phyloP scores from a whole-genome alignment of 2,113 vertebrate genomes.

The Mirounga angustirostris region DNA sequence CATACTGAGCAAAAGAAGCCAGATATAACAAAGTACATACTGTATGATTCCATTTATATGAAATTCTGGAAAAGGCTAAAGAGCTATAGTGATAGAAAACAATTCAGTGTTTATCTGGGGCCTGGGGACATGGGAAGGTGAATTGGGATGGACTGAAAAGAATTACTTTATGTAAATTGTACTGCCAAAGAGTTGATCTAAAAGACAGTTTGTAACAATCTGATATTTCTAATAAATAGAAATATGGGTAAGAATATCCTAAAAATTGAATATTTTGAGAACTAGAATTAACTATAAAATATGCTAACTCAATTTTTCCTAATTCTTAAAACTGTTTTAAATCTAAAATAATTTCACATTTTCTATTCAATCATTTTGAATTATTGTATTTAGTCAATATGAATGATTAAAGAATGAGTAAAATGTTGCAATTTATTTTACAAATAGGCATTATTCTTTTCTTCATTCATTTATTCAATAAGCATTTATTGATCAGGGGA shows the following conservation, averaged over 20 bases:
- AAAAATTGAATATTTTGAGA: constrained; percentile 16
- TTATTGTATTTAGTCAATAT: not conserved
- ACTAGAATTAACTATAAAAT: not conserved
- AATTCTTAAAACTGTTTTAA: not conserved
- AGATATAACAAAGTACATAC: not conserved
- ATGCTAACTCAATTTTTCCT: not conserved
- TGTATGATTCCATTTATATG: not conserved
- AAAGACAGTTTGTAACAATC: not conserved
- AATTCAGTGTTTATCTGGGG: not conserved
- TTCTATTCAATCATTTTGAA: not conserved
- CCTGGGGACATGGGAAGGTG: not conserved
- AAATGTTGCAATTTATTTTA: not conserved
- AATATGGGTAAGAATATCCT: not conserved
- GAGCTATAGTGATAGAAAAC: not conserved
- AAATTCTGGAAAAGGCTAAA: not conserved
- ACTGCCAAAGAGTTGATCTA: not conserved
- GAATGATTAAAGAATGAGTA: not conserved
- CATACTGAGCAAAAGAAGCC: not conserved
- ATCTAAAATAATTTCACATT: constrained; percentile 34
- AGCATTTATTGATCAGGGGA: not conserved
- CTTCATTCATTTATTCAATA: not conserved
- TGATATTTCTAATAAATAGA: constrained; percentile 4
- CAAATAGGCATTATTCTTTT: not conserved
- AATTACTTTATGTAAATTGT: not conserved
- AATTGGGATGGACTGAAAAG: not conserved